Base-by-base conservation (phyloP, 2,797 vertebrate genomes). In the Antennarius maculatus region DNA sequence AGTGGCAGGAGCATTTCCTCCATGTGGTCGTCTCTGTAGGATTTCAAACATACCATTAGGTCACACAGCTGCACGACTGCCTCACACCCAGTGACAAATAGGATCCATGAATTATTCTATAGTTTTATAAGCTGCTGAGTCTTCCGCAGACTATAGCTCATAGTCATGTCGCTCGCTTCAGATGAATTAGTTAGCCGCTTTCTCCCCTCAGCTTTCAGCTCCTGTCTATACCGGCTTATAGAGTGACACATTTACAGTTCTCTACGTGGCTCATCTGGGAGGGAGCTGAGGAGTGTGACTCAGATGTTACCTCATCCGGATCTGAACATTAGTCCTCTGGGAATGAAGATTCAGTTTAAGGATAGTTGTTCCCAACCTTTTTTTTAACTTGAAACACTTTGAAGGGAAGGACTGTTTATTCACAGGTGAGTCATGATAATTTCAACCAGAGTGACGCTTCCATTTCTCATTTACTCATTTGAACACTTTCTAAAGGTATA, bases 81-180 rank as follows among this genome's bases (percentile, higher is more conserved):
- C 51, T 61, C 66, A 61, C 53, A 58, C 66, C 66, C 66, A 73
- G 61, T 68, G 53, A 76, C 66, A 48, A 70, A 70, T 56, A 54
- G 54, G 58, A 82, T 53, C 71, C 16, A 77, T 55, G 76, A 59
- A 51, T 29, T 34, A 34, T 34, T 34, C 31, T 34, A 23, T 23
- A 34, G 31, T 34, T 34, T 34, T 34, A 34, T 34, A 34, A 34
- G 31, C 5, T 34, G 31, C 31, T 34, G 31, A 34, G 31, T 34
- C 31, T 8, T 34, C 31, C 4, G 31, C 31, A 34, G 31, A 34
- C 5, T 34, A 4, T 34, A 8, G 31, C 31, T 34, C 31, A 8
- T 34, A 6, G 31, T 34, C 31, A 34, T 34, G 31, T 8, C 8
- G 31, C 31, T 34, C 31, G 5, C 31, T 34, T 34, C 31, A 34